Percentiles rank a stretch among this genome's conserved stretches.
Evolutionary conservation across 2,797 vertebrate species (phyloP).

Genomic region (Amblyopsis hoosieri): DNA sequence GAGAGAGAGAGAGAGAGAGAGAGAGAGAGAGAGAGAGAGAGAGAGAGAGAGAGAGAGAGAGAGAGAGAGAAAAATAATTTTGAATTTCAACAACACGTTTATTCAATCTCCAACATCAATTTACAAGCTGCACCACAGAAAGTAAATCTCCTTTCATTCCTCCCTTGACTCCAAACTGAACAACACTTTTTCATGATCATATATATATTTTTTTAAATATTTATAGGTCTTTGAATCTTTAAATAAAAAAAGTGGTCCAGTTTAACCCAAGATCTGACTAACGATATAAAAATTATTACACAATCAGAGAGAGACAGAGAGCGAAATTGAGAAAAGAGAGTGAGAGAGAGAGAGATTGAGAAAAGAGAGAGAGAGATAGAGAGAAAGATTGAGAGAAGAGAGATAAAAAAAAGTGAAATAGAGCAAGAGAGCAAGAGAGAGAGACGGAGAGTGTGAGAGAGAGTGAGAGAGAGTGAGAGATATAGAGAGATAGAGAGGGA

Average conservation of each 20-base stretch:
- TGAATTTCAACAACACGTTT: too few relatives aligned
- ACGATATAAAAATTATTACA: too few relatives aligned
- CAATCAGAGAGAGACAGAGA: not conserved
- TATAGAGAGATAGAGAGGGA: not conserved
- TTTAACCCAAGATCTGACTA: too few relatives aligned
- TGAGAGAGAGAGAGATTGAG: not conserved
- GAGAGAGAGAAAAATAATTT: not conserved
- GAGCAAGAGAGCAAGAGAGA: not conserved
- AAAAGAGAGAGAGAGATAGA: not conserved
- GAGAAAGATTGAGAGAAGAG: not conserved
- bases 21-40: not conserved
- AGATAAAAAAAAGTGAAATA: too few relatives aligned
- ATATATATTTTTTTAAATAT: too few relatives aligned
- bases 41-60: not conserved
- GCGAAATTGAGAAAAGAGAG: constrained; percentile 4
- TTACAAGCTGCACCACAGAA: too few relatives aligned
- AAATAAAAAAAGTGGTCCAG: too few relatives aligned
- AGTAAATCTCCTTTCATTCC: too few relatives aligned
- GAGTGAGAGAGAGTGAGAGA: not conserved
- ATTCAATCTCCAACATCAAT: too few relatives aligned
- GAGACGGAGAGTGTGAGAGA: not conserved
- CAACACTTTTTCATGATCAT: too few relatives aligned
- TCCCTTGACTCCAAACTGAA: too few relatives aligned
- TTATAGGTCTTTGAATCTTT: too few relatives aligned
- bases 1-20: not conserved